These are phyloP conservation scores for Anguilla japonica DNA, from an alignment of 2,113 vertebrate species.

Conservation along the genomic window DNA sequence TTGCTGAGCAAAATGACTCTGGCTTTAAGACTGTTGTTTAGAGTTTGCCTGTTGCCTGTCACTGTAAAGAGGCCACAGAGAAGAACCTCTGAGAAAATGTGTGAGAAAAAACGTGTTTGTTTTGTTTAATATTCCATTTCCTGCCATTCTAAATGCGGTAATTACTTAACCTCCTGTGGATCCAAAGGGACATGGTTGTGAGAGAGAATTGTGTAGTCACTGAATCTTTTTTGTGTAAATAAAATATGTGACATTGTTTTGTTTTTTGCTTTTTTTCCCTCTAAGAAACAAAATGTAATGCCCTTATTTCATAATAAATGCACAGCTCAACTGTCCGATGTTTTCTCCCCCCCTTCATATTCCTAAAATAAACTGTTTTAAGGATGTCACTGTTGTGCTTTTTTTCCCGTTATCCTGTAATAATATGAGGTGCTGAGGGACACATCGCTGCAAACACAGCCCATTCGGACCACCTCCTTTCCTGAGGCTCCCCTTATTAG, in stretches of 20 bases:
- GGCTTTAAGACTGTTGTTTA: not conserved
- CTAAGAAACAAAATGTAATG: constrained; percentile 31
- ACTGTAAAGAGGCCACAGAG: not conserved
- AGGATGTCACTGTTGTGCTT: not conserved
- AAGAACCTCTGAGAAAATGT: not conserved
- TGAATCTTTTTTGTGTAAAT: constrained; percentile 62
- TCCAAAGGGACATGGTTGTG: constrained; percentile 45
- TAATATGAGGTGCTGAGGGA: too few relatives aligned
- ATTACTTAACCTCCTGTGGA: constrained; percentile 51
- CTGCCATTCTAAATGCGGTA: constrained; percentile 33
- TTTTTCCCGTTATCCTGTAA: not conserved
- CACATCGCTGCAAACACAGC: too few relatives aligned
- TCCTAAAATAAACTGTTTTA: constrained; percentile 12
- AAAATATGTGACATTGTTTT: constrained; percentile 52
- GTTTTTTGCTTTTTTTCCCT: not conserved
- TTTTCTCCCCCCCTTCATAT: not conserved
- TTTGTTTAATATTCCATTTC: constrained; percentile 35
- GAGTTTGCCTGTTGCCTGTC: not conserved
- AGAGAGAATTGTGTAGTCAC: constrained; percentile 55
- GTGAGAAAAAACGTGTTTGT: not conserved
- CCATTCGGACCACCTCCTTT: not conserved
- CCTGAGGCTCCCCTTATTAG: not conserved
- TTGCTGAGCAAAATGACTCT: constrained; percentile 11
- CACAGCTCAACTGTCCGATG: not conserved
- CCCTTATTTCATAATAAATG: not conserved